phyloP scores from a whole-genome alignment of 2,797 vertebrate species.

The Eidolon dupreanum region DNA sequence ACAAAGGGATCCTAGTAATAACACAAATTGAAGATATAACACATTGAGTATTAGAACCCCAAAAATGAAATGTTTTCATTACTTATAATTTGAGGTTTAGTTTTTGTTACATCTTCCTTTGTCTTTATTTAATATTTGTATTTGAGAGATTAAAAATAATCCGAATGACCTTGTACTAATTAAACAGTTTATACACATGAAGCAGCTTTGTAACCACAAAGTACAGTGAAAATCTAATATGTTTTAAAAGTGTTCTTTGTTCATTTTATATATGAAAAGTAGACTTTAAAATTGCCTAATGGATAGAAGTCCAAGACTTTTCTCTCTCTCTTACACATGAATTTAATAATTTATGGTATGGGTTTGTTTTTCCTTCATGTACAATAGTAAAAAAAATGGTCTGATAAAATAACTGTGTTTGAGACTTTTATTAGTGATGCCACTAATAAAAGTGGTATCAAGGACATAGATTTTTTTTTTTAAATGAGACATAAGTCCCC shows the following conservation, averaged over 20 bases:
- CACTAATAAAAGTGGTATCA: neutral
- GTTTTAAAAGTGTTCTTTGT: neutral
- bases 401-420: constrained; percentile 57
- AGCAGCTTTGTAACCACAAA: constrained; percentile 4
- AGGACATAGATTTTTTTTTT: neutral
- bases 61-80: neutral
- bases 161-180: neutral
- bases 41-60: neutral
- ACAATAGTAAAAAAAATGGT: constrained; percentile 40
- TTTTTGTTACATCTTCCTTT: neutral
- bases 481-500: constrained; percentile 51
- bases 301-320: constrained; percentile 41
- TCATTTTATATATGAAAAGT: constrained; percentile 11
- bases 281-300: constrained; percentile 24
- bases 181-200: neutral
- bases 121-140: constrained; percentile 39
- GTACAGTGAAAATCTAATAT: neutral
- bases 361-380: constrained; percentile 65
- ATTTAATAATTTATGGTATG: neutral
- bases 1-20: neutral
- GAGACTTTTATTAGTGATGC: constrained; percentile 34
- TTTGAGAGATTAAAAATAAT: neutral
- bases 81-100: neutral
- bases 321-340: neutral
- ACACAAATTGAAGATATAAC: neutral